Conservation (phyloP, 2,797 vertebrate genomes). For the Holocentrus rufus region DNA sequence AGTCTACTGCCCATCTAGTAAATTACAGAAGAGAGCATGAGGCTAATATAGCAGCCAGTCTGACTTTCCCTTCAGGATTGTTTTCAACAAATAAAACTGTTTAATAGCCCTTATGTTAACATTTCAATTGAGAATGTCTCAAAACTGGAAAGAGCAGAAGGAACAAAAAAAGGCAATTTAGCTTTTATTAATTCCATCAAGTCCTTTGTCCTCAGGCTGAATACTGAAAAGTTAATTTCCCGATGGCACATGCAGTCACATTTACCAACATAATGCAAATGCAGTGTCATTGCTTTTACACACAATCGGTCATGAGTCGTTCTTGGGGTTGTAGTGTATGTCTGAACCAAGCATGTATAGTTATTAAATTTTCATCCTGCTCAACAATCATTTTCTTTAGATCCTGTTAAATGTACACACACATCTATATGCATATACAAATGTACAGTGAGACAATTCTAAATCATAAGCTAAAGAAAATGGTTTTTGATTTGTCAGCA, state of each 20-base stretch:
- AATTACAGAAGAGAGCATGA: conserved; percentile 50
- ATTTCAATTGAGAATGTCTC: conserved; percentile 25
- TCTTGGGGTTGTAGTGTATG: too few relatives aligned
- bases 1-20: conserved; percentile 41
- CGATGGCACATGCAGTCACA: conserved; percentile 14
- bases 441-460: too few relatives aligned
- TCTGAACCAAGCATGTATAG: too few relatives aligned
- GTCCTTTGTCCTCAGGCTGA: conserved; percentile 36
- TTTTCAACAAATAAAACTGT: conserved; percentile 43
- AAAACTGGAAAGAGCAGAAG: conserved; percentile 18
- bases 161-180: conserved; percentile 32
- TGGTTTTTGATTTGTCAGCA: not conserved
- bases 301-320: too few relatives aligned
- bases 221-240: conserved; percentile 23
- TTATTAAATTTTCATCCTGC: too few relatives aligned
- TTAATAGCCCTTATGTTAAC: conserved; percentile 39
- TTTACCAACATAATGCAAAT: conserved; percentile 11
- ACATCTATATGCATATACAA: not conserved
- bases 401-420: too few relatives aligned
- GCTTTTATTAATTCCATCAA: conserved; percentile 16
- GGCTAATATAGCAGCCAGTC: conserved; percentile 13
- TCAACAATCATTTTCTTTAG: too few relatives aligned
- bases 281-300: conserved; percentile 1
- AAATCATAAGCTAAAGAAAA: not conserved
- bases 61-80: conserved; percentile 30